Evolutionary conservation across 2,888 invertebrate species (phyloP), one percentile per base, ranked within the genome.

Genomic region (Nemapogon koenigi): DNA sequence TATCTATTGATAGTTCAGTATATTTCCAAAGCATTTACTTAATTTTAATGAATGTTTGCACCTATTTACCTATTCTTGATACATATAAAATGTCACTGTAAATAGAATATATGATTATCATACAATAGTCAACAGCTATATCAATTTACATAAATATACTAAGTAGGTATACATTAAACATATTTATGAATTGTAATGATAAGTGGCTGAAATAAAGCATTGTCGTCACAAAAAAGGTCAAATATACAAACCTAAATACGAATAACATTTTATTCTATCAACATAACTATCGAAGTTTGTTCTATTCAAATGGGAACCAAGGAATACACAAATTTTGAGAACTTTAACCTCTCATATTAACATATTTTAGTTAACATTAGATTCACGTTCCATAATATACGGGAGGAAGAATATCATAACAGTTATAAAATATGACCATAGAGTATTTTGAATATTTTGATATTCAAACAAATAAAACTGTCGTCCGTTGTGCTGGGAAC

Each of bases 391-490:
- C 49, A 59, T 61, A 57, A 58, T 55, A 61, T 55, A 49, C 50
- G 57, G 56, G 52, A 71, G 75, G 71, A 72, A 68, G 67, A 69
- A 76, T 72, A 73, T 78, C 68, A 78, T 78, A 76, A 75, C 70
- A 63, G 69, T 69, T 66, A 73, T 75, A 69, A 76, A 65, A 65
- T 76, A 76, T 75, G 62, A 63, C 63, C 63, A 50, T 69, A 66
- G 61, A 64, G 66, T 60, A 58, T 73, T n/a, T n/a, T n/a, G n/a
- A n/a, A n/a, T n/a, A n/a, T n/a, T n/a, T 78, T 75, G 69, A 70
- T 75, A 78, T 78, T 78, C 78, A 73, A 70, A 73, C 72, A 56
- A n/a, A 61, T 56, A 58, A 53, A 59, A 59, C 63, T 67, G 61
- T 58, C 70, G 72, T 78, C 78, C 78, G 76, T 61, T 65, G 50